Evolutionary conservation across 2,888 invertebrate species (phyloP).

Genomic region (Harpalus rufipes): DNA sequence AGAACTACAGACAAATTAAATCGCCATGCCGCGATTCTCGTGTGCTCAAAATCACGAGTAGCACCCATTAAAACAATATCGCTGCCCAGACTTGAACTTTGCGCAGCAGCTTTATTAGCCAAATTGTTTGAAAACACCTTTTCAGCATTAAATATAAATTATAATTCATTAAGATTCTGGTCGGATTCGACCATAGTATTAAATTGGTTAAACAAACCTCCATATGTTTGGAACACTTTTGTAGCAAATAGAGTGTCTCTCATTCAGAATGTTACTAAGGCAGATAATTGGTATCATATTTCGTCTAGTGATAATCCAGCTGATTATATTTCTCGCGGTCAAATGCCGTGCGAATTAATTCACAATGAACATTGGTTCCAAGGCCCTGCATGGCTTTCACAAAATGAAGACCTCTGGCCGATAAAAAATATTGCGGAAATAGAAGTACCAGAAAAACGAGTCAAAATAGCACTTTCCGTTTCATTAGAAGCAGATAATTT

Average conservation of each 20-base stretch:
- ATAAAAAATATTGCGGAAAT: neutral
- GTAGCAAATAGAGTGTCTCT: constrained; percentile 39
- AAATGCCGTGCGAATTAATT: constrained; percentile 7
- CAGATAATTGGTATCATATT: constrained; percentile 28
- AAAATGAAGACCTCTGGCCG: neutral
- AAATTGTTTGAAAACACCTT: constrained; percentile 14
- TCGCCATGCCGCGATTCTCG: neutral
- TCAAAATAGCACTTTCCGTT: neutral
- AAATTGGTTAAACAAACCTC: constrained; percentile 29
- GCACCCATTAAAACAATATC: constrained; percentile 33
- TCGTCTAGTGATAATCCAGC: constrained; percentile 28
- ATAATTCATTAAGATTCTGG: constrained; percentile 8
- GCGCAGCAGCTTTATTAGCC: constrained; percentile 15
- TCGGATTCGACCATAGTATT: constrained; percentile 13
- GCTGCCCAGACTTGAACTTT: constrained; percentile 25
- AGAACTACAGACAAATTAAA: constrained; percentile 25
- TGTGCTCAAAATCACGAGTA: constrained; percentile 38
- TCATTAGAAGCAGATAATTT: neutral
- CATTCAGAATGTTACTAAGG: constrained; percentile 5
- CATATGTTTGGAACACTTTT: constrained; percentile 31
- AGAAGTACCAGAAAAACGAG: constrained; percentile 23
- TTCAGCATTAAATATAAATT: constrained; percentile 22
- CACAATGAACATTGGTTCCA: constrained; percentile 38
- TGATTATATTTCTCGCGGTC: constrained; percentile 35
- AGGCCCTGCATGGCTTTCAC: constrained; percentile 21